A percentile compares a stretch with the other conserved stretches of the same genome.
These are phyloP conservation scores for Gambusia holbrooki DNA, from an alignment of 2,113 vertebrate genomes.

Conservation along the genomic window DNA sequence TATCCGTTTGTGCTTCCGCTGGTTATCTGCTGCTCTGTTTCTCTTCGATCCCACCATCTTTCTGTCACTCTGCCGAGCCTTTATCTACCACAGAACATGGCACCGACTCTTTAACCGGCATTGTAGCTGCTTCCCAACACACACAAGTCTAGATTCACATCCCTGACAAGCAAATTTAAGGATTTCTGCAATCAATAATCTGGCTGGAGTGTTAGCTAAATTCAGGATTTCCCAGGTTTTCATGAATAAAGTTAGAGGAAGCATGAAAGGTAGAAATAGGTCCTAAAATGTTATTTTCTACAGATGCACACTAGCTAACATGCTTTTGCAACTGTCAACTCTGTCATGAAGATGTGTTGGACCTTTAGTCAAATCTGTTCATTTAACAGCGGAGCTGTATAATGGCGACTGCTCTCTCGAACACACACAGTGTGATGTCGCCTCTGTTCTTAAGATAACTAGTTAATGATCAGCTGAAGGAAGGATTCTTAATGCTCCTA, in stretches of 20 bases:
- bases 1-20: conserved; percentile 25
- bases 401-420: neutral
- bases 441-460: neutral
- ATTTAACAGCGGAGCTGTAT: neutral
- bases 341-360: neutral
- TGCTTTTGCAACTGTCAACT: no score
- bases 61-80: conserved; percentile 34
- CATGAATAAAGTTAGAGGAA: neutral
- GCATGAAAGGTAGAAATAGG: neutral
- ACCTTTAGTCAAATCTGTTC: neutral
- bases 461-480: neutral
- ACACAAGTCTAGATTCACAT: conserved; percentile 22
- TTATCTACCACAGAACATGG: conserved; percentile 56
- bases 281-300: neutral
- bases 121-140: conserved; percentile 37
- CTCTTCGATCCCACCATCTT: conserved; percentile 26
- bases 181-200: neutral
- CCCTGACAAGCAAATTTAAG: conserved; percentile 10
- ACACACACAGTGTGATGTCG: neutral
- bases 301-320: neutral
- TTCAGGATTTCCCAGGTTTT: neutral
- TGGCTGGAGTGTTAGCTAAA: neutral
- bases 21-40: conserved; percentile 31
- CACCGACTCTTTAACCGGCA: conserved; percentile 60
- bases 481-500: neutral